These are phyloP conservation scores for Drosophila micromelanica DNA, from an alignment of 1,140 invertebrate genomes.

Conservation along the genomic window DNA sequence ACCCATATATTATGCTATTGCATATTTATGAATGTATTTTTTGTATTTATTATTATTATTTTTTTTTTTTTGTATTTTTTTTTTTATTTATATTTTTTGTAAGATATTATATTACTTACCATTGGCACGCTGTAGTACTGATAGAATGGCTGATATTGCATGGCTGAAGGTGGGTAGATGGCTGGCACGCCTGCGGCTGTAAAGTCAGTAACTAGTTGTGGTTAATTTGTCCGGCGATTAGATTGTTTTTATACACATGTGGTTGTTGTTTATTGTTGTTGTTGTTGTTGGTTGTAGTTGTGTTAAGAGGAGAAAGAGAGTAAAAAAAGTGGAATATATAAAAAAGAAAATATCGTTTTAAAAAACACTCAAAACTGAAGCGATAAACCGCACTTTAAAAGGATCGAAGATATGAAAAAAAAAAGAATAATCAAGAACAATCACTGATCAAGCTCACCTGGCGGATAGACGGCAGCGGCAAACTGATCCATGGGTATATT, in stretches of 20 bases:
- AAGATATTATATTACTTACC: slow-evolving; percentile 59
- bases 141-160: slow-evolving; percentile 85
- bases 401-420: too few relatives aligned
- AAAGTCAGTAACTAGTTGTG: slow-evolving; percentile 83
- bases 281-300: slow-evolving; percentile 43
- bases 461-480: slow-evolving; percentile 83
- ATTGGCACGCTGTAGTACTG: slow-evolving; percentile 85
- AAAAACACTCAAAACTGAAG: slow-evolving; percentile 52
- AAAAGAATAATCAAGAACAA: too few relatives aligned
- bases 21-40: too few relatives aligned
- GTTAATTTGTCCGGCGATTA: slow-evolving; percentile 58
- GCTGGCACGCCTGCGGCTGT: slow-evolving; percentile 84
- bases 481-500: slow-evolving; percentile 85
- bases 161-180: slow-evolving; percentile 84
- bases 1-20: too few relatives aligned
- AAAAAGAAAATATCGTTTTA: slow-evolving; percentile 58
- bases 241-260: slow-evolving; percentile 22
- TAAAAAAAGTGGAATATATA: slow-evolving; percentile 67
- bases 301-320: slow-evolving; percentile 50
- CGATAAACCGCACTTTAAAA: too few relatives aligned
- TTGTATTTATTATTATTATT: too few relatives aligned
- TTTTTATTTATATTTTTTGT: too few relatives aligned
- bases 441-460: slow-evolving; percentile 65
- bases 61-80: too few relatives aligned
- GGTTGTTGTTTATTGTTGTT: slow-evolving; percentile 30